phyloP scores from a whole-genome alignment of 2,888 invertebrate genomes.

The Cremastobaeus sp. region DNA sequence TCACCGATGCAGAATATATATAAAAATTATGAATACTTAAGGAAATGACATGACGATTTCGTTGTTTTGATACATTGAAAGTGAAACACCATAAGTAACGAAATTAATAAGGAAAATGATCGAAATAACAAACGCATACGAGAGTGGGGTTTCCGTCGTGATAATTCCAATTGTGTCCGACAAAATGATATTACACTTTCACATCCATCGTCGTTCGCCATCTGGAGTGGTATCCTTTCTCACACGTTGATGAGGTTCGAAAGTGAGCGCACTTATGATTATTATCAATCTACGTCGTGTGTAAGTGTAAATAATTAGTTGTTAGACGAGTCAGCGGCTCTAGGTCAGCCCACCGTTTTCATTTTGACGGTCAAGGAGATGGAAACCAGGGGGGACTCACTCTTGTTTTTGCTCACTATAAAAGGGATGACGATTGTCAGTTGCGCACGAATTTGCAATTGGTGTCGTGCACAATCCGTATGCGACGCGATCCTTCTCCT shows the following conservation, averaged over 20 bases:
- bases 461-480: conserved; percentile 31
- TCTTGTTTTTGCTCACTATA: conserved; percentile 51
- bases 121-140: too few relatives aligned
- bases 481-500: neutral
- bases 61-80: too few relatives aligned
- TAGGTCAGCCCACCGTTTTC: conserved; percentile 52
- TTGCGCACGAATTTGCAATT: conserved; percentile 46
- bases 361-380: conserved; percentile 53
- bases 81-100: too few relatives aligned
- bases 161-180: conserved; percentile 26
- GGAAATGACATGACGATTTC: too few relatives aligned
- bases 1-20: too few relatives aligned
- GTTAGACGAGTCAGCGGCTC: conserved; percentile 51
- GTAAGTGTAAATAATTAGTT: conserved; percentile 50
- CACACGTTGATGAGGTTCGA: conserved; percentile 46
- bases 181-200: conserved; percentile 48
- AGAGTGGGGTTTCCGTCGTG: conserved; percentile 37
- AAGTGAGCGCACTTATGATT: conserved; percentile 57
- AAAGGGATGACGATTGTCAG: conserved; percentile 40
- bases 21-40: too few relatives aligned
- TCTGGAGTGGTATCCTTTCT: conserved; percentile 44
- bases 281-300: conserved; percentile 43
- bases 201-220: conserved; percentile 42
- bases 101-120: neutral
- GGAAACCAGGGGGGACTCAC: conserved; percentile 25